Evolutionary conservation across 2,888 invertebrate species (phyloP), one percentile per base, ranked within the genome.

Genomic region (Drosophila suboccidentalis): DNA sequence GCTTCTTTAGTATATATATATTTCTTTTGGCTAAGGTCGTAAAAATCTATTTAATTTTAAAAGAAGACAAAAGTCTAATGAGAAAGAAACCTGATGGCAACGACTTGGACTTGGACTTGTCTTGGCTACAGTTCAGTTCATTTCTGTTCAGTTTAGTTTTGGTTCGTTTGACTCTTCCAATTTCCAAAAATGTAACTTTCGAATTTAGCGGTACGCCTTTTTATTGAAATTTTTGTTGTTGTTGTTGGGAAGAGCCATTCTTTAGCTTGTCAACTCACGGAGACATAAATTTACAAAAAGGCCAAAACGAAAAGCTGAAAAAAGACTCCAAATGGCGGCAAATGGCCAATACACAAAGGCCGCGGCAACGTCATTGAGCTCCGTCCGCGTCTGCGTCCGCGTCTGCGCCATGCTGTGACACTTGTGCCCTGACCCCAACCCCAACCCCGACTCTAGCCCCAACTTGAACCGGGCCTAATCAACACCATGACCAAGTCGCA

Each of bases 101-200:
- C 53, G 26, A 29, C n/a, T 55, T 29, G 54, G 26, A 29, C n/a
- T 55, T 29, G 54, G 43, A 43, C 43, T 55, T 49, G 54, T 13
- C 59, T 60, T 32, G 41, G 43, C 19, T 70, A 54, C 34, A 44
- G 41, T 15, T 47, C 39, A 44, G 11, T 22, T 3, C 22, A 22
- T 22, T 22, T 22, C 22, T 4, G 22, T 22, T 59, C 53, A 32
- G 17, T 38, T 58, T 29, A 15, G 17, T 15, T 39, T 61, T 32
- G 41, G 64, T 58, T 55, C 32, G 59, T 6, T 47, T 59, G 71
- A 38, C 65, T 73, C 70, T 74, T 71, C 72, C 74, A 79, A 87
- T 89, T 84, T 84, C 87, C 85, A 89, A 90, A 90, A 87, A 90
- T 90, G 86, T 87, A 90, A 87, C 89, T 89, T 89, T 89, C 89